Base-by-base conservation (phyloP, 2,797 vertebrate species). In the Enteromius anoplus region DNA sequence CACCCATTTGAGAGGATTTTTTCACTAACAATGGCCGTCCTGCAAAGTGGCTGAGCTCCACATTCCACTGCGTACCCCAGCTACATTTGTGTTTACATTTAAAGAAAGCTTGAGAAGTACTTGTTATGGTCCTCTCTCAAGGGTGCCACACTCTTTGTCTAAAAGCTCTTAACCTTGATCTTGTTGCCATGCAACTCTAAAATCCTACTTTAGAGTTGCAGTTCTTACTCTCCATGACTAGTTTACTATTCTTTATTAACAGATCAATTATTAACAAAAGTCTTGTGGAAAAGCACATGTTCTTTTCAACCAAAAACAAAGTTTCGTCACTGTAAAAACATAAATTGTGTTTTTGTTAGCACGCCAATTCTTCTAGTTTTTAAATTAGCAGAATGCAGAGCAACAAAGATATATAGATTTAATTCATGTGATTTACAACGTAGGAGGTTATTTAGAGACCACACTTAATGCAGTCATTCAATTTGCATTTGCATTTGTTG, bases 141-240 rank as follows among this genome's bases (percentile, higher is more conserved):
- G 9, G 26, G 78, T 66, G 60, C 70, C 82, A 42, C 86, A 81
- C 81, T 86, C 87, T 89, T 90, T 88, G 85, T 91, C 87, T 88
- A 91, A 90, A 79, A 82, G 87, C 85, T 88, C 90, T 88, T 89
- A 89, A 91, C 89, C 91, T 68, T 58, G 72, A 72, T 83, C 87
- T 80, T 60, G 92, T 94, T 94, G 91, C 93, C 92, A 93, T 84
- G 91, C 91, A 92, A 93, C 90, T 92, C 90, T 87, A 53, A 90
- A 92, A 83, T 89, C 82, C 70, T 85, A 82, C 89, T 93, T 91
- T 92, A 78, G 10, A 34, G 6, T 21, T n/a, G 60, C 42, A 21
- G 15, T 78, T 47, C 42, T 49, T 32, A 8, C 53, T 60, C 34
- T 60, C 8, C 14, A 26, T 60, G 53, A 60, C 34, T 58, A 75